These are phyloP conservation scores for Talpa occidentalis DNA, from an alignment of 2,113 vertebrate genomes.

Conservation along the genomic window DNA sequence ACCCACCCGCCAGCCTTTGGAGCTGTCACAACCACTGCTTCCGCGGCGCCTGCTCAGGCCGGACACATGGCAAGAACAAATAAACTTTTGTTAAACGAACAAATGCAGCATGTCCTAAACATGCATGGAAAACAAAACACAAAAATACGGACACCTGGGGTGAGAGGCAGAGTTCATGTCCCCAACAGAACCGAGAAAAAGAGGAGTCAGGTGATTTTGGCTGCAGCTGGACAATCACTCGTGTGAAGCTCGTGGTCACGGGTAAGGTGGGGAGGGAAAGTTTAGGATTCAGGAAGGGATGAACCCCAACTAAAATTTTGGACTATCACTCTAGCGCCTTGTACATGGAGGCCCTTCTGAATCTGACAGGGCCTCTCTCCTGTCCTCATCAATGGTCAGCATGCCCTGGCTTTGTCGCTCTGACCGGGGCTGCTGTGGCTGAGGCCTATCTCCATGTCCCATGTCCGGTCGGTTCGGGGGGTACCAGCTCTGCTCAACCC, in stretches of 20 bases:
- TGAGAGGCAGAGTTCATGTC: too few species aligned
- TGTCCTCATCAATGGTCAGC: accelerated
- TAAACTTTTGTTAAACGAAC: neutral
- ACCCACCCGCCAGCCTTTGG: accelerated
- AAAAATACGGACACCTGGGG: neutral
- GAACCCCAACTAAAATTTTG: accelerated
- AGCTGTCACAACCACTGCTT: too few species aligned
- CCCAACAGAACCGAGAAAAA: neutral
- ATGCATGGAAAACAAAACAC: neutral
- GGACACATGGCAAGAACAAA: neutral
- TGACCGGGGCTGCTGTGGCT: neutral
- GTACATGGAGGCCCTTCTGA: neutral
- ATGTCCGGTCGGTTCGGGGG: neutral
- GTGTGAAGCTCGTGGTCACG: accelerated
- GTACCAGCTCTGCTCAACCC: accelerated
- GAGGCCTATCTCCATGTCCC: accelerated
- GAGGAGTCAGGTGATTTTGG: neutral
- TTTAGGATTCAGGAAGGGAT: neutral
- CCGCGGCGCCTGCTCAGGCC: neutral
- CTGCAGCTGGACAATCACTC: neutral
- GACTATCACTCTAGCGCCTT: neutral
- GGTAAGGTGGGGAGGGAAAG: neutral
- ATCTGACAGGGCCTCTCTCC: accelerated
- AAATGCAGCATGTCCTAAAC: neutral
- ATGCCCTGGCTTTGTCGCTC: neutral